Base-by-base conservation (phyloP, 1,140 invertebrate species). In the Parapsyche elsis region DNA sequence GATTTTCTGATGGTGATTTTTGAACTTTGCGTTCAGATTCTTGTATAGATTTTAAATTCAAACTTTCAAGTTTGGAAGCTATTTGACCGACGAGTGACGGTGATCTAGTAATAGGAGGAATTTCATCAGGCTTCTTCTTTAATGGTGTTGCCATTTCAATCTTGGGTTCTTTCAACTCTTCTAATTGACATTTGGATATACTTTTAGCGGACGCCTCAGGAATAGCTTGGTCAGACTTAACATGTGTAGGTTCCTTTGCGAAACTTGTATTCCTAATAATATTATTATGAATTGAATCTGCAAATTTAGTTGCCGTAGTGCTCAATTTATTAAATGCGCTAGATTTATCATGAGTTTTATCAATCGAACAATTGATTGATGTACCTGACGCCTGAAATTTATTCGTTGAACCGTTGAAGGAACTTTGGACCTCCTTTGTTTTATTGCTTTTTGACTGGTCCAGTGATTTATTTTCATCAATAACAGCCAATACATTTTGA, bases 41-140 rank as follows among this genome's bases (percentile, higher is more conserved):
- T 45, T 83, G 80, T 12, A 74, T 75, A 4, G 77, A 77, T 71
- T 83, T 81, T 46, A 81, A 74, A 74, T 79, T 83, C 21, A 83
- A 59, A 38, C 82, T 83, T 61, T 83, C 82, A 1, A 83, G 49
- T 46, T 83, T 83, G 16, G 82, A 83, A 16, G 82, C 79, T 38
- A 83, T 83, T 78, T 83, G 82, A 26, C 80, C 82, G 24, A 83
- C 82, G 5, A 83, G 23, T 1, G 82, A 83, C 9, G 81, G 80
- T 24, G 80, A 81, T 45, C 70, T 79, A 14, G 80, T 59, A 16
- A 77, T 77, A 21, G 30, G 19, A 2, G 38, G 0, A 24, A 26
- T 45, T 21, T 77, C 75, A 9, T 61, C 57, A 19, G 57, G 9
- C n/a, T 64, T 77, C 64, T 67, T 67, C 24, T 67, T 67, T 0